phyloP scores from a whole-genome alignment of 2,113 vertebrate species.

The Psittacara wagleri region DNA sequence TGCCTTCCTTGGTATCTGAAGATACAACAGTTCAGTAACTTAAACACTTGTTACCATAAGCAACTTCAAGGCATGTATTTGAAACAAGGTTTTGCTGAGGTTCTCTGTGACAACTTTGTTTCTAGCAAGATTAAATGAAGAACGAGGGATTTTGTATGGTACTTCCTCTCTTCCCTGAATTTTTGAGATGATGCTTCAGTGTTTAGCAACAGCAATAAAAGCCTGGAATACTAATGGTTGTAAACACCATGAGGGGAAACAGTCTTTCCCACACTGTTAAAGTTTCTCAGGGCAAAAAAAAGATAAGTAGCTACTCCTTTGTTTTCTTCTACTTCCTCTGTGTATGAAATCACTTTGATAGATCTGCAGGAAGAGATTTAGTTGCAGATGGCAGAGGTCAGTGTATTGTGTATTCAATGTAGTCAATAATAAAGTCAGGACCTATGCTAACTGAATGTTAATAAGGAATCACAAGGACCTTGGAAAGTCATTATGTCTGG shows the following conservation, averaged over 20 bases:
- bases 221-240: background rate
- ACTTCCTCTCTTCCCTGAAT: background rate
- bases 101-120: background rate
- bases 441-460: constrained; percentile 96
- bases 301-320: constrained; percentile 61
- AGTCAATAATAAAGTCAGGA: constrained; percentile 99
- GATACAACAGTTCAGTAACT: background rate
- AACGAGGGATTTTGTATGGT: background rate
- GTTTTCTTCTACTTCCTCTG: constrained; percentile 77
- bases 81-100: background rate
- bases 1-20: background rate
- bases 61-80: background rate
- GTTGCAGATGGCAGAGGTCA: constrained; percentile 98
- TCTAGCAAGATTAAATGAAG: background rate
- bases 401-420: constrained; percentile 99
- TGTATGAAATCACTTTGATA: constrained; percentile 90
- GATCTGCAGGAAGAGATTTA: constrained; percentile 95
- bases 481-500: constrained; percentile 95
- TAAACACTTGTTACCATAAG: background rate
- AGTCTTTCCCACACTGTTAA: constrained; percentile 31
- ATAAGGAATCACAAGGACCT: constrained; percentile 97
- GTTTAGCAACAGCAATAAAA: background rate
- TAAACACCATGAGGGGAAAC: background rate
- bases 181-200: background rate
- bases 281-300: constrained; percentile 62